phyloP scores from a whole-genome alignment of 2,888 invertebrate species.

The Anticlea derivata region DNA sequence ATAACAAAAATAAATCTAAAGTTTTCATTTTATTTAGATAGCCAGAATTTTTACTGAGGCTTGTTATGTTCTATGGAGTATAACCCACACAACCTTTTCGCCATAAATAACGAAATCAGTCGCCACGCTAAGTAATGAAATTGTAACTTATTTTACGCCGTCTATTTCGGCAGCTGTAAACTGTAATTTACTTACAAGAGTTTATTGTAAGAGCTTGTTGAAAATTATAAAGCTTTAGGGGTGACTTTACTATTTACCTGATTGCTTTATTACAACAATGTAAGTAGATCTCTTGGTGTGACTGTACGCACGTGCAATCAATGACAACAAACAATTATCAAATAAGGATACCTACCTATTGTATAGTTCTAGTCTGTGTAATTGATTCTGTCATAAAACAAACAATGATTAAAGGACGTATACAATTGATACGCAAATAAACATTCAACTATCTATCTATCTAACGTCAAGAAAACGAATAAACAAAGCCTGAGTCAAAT shows the following conservation, averaged over 20 bases:
- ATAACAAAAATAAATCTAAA: too few relatives aligned
- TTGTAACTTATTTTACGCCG: constrained; percentile 26
- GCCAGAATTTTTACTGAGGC: background rate
- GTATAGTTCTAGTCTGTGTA: too few relatives aligned
- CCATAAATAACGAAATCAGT: constrained; percentile 19
- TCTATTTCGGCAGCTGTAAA: constrained; percentile 11
- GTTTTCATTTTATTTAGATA: too few relatives aligned
- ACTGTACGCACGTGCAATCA: too few relatives aligned
- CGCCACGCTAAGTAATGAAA: constrained; percentile 26
- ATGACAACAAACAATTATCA: too few relatives aligned
- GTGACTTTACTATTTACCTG: background rate
- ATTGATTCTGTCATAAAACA: too few relatives aligned
- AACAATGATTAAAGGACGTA: too few relatives aligned
- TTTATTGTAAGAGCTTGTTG: constrained; percentile 10
- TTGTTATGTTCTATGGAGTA: constrained; percentile 18
- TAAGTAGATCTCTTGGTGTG: too few relatives aligned
- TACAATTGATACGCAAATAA: too few relatives aligned
- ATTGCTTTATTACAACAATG: too few relatives aligned
- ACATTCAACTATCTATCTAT: background rate
- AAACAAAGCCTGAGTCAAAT: constrained; percentile 14
- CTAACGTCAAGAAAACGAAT: constrained; percentile 14
- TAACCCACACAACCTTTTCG: constrained; percentile 5
- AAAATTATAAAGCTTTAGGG: background rate
- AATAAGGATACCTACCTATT: too few relatives aligned
- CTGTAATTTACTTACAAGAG: constrained; percentile 9